phyloP scores from a whole-genome alignment of 2,113 vertebrate species.

The Arenaria interpres region DNA sequence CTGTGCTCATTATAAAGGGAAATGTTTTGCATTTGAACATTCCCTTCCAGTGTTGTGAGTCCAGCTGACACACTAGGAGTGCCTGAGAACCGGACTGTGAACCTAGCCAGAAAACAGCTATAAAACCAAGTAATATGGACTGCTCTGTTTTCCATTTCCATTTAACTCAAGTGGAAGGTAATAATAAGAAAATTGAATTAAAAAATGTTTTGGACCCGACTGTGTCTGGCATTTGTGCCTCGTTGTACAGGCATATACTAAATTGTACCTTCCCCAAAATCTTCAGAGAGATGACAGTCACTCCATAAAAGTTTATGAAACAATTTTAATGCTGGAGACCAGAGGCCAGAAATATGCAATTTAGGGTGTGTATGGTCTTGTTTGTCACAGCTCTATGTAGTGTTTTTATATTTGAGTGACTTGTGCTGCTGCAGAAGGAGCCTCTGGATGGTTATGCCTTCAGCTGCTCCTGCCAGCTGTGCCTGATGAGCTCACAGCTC shows the following conservation, averaged over 20 bases:
- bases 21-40: constrained; percentile 26
- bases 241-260: background rate
- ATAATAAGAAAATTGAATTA: background rate
- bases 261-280: background rate
- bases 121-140: background rate
- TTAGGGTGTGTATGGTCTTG: background rate
- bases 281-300: background rate
- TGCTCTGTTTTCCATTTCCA: constrained; percentile 19
- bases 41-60: background rate
- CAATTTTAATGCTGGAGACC: background rate
- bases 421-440: background rate
- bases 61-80: background rate
- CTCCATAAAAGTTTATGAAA: background rate
- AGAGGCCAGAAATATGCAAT: background rate
- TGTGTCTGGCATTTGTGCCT: background rate
- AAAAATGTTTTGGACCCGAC: background rate
- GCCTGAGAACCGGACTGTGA: background rate
- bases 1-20: background rate
- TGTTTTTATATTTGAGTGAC: background rate
- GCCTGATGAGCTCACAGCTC: background rate
- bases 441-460: background rate
- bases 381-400: background rate
- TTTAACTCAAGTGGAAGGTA: background rate
- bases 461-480: background rate
- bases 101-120: background rate